A percentile compares a stretch with the other conserved stretches of the same genome.
Evolutionary conservation across 2,113 vertebrate genomes (phyloP).

Genomic region (Podarcis cretensis): DNA sequence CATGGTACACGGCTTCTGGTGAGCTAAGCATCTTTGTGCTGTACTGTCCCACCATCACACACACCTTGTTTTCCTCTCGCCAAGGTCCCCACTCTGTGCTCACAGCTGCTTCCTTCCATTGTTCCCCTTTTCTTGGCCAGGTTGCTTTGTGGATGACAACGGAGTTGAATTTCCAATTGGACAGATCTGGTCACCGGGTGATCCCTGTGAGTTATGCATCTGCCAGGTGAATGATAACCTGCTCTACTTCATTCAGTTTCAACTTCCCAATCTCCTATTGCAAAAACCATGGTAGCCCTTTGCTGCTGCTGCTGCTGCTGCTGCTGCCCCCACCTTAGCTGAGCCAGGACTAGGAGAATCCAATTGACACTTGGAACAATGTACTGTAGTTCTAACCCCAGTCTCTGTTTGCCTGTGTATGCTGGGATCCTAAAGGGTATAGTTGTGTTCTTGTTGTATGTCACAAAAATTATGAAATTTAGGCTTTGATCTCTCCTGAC

Average conservation of each 20-base stretch:
- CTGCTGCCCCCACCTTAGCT: background rate
- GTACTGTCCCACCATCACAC: background rate
- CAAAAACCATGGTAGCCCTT: conserved; percentile 5
- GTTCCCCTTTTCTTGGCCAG: conserved; percentile 52
- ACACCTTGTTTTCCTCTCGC: background rate
- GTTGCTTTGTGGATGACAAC: conserved; percentile 83
- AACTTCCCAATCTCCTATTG: background rate
- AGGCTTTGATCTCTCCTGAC: background rate
- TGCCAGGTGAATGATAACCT: conserved; percentile 85
- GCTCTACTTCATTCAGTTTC: conserved; percentile 67
- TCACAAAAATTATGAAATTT: background rate
- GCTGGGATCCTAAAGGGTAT: background rate
- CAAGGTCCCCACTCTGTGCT: background rate
- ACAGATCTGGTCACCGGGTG: conserved; percentile 86
- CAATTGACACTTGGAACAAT: background rate
- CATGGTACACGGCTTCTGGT: background rate
- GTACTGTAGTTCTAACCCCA: background rate
- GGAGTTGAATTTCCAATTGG: conserved; percentile 82
- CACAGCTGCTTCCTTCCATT: no score
- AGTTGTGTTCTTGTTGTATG: background rate
- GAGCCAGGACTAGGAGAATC: background rate
- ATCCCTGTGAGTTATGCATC: conserved; percentile 87
- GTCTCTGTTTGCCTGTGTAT: background rate
- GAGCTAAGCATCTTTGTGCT: background rate
- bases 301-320: no score